Evolutionary conservation across 2,888 invertebrate species (phyloP), one percentile per base, ranked within the genome.

Genomic region (Ennomos quercinarius): DNA sequence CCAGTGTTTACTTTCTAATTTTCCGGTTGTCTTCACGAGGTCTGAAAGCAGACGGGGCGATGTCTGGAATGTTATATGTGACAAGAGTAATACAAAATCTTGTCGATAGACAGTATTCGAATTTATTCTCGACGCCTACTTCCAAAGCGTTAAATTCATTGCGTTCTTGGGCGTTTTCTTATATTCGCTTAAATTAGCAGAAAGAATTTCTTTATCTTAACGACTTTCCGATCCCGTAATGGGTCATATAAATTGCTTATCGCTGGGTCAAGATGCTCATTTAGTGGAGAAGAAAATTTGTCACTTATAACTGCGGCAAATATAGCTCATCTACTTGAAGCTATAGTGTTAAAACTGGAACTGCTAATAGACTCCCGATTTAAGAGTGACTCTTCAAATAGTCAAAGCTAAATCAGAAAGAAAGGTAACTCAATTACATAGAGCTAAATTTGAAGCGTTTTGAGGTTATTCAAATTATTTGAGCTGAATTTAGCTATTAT

Each of bases 21-120:
- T 91, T 91, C 89, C 89, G 90, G 86, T 81, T 91, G 90, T 91
- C 91, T 88, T 82, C 86, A 75, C 86, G 79, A 81, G 76, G 81
- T 84, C 83, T 82, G 78, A 78, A 76, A 76, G 75, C 78, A 77
- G 81, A 77, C 77, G 72, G 74, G 72, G 78, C 71, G 76, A 75
- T 74, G 83, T 72, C 64, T 76, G 79, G 78, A 72, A 81, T 81
- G 77, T 77, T 77, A 77, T 76, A 76, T 78, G 85, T 82, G 83
- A 83, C 83, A 80, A 71, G 81, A 76, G 74, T 78, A 78, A 80
- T 81, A 82, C 77, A 81, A 79, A 79, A 78, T 74, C 74, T 69
- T 67, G 73, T 63, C 82, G 81, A 85, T 83, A 62, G 40, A 66
- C 53, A 57, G 59, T 57, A 57, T 66, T 58, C 36, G 57, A 45